Base-by-base conservation (phyloP, 2,888 invertebrate species). In the Unio delphinus region DNA sequence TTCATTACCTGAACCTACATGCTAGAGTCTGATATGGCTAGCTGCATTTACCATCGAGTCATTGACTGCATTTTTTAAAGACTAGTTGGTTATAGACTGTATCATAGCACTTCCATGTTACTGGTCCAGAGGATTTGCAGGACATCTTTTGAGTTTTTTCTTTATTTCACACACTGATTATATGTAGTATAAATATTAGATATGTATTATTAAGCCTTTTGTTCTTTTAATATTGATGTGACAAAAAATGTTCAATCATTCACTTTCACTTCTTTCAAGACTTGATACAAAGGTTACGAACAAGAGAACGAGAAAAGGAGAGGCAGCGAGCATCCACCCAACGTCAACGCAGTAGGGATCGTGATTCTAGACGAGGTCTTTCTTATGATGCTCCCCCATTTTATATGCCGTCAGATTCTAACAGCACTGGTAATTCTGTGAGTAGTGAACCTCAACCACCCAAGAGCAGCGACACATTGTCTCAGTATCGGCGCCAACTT, bases 321-420 rank as follows among this genome's bases (percentile, higher is more conserved):
- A 78, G 67, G 70, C 82, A 62, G 77, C 75, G 80, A 63, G 73
- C 72, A 63, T 64, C 78, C 54, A 68, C 81, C 8, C 83, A 83
- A 68, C 90, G 86, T 84, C 92, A 82, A 90, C 91, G 90, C 60
- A 80, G 90, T 89, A 81, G 95, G 94, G 86, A 92, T 64, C 89
- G 93, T 62, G 94, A 94, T 76, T 91, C 92, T 20, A 91, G 94
- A 17, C 92, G 95, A 64, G 92, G 93, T 28, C 92, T 96, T 80
- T 95, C 95, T 68, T 94, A 94, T 67, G 96, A 96, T 86, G 96
- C 96, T 1, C 92, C 95, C 60, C 94, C 95, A 0, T 96, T 95
- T 88, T 91, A 91, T 80, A 86, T 87, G 85, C 83, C 87, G 91
- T 96, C 74, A 94, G 96, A 63, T 55, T 58, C 69, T 4, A 63